Base-by-base conservation (phyloP, 2,888 invertebrate genomes). In the Microplitis deprimator region DNA sequence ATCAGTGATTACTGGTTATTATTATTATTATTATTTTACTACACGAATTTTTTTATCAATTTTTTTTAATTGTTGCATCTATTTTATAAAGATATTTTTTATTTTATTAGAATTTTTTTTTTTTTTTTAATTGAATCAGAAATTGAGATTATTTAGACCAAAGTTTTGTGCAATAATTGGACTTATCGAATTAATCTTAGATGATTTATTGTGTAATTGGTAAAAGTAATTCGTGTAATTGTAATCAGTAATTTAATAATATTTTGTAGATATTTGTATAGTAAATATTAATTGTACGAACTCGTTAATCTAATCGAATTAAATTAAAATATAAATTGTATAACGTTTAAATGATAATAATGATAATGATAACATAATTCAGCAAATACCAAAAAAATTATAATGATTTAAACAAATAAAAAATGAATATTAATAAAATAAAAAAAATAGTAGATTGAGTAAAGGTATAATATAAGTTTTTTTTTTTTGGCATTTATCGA, bases 241-340 rank as follows among this genome's bases (percentile, higher is more conserved):
- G 8, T 13, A 13, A 50, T 29, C 29, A 29, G 29, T 29, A 29
- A 29, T 29, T 29, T 29, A 29, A 29, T 2, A 50, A 50, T 50
- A 50, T 13, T 50, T 50, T 89, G 89, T 89, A 89, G 89, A 89
- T 89, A 89, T 82, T 85, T 89, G 89, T 89, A 89, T 88, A 89
- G 88, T 89, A 88, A 88, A 84, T 80, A 85, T 83, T 86, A 84
- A 84, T 81, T 69, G 39, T 79, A 81, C 82, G 80, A 29, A 80
- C 79, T 81, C 83, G 82, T 84, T 84, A 83, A 84, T 87, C 85
- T 87, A 85, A 87, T 85, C 83, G 83, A 85, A 83, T 78, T 83
- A 59, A 69, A 72, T 64, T 29, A 59, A 79, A 82, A 81, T 79
- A 79, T 82, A 83, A 83, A 85, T 87, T 87, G 87, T 88, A 50